phyloP scores from a whole-genome alignment of 1,140 invertebrate species.

The Sogatella furcifera region DNA sequence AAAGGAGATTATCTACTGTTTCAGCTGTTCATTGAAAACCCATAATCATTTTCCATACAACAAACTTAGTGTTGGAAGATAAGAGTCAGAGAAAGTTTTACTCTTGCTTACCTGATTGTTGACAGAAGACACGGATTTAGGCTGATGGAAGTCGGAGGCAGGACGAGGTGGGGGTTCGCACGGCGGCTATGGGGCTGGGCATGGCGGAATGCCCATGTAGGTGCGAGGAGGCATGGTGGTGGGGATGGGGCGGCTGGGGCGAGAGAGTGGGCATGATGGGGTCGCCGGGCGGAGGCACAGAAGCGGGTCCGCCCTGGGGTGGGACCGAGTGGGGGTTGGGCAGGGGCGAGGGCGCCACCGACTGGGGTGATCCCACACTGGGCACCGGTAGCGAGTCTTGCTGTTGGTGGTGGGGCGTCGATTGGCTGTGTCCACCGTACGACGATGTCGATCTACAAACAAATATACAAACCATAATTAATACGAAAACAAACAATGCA shows the following conservation, averaged over 20 bases:
- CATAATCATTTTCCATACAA: too few relatives aligned
- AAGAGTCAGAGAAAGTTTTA: too few relatives aligned
- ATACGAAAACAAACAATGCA: background rate
- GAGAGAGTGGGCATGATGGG: slow-evolving; percentile 62
- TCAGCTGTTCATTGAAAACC: too few relatives aligned
- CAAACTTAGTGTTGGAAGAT: too few relatives aligned
- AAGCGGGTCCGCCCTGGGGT: slow-evolving; percentile 43
- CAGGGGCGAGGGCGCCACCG: slow-evolving; percentile 66
- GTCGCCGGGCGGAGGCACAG: slow-evolving; percentile 60
- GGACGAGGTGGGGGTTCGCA: slow-evolving; percentile 7
- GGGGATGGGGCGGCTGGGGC: slow-evolving; percentile 35
- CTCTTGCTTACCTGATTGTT: slow-evolving; percentile 34
- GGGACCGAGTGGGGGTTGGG: slow-evolving; percentile 53
- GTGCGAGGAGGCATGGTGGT: slow-evolving; percentile 29
- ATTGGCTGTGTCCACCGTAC: slow-evolving; percentile 10
- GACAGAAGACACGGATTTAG: slow-evolving; percentile 44
- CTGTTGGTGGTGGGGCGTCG: slow-evolving; percentile 16
- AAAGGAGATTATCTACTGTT: too few relatives aligned
- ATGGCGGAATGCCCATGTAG: too few relatives aligned
- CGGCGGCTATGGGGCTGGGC: too few relatives aligned
- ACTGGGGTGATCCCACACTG: slow-evolving; percentile 58
- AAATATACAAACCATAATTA: background rate
- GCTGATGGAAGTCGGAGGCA: slow-evolving; percentile 36
- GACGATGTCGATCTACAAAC: background rate
- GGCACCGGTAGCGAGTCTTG: slow-evolving; percentile 48